A percentile compares a stretch with the other conserved stretches of the same genome.
Evolutionary conservation across 2,888 invertebrate species (phyloP).

Genomic region (Xestia rhomboidea): DNA sequence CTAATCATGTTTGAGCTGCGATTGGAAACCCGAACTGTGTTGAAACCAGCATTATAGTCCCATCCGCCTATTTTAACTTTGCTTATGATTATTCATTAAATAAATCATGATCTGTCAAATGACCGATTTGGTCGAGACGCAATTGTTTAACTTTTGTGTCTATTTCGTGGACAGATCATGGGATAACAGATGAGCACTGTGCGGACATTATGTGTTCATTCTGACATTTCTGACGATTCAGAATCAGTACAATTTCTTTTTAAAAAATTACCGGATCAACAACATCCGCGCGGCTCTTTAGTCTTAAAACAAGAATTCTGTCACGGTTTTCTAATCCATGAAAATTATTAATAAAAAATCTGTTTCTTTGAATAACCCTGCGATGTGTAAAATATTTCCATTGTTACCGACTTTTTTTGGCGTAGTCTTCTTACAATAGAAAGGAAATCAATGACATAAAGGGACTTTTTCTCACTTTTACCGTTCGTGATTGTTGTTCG

Average conservation of each 20-base stretch:
- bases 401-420: slow-evolving; percentile 18
- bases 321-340: slow-evolving; percentile 7
- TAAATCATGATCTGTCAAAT: no score
- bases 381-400: slow-evolving; percentile 16
- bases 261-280: neutral
- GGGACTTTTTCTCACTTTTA: slow-evolving; percentile 25
- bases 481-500: slow-evolving; percentile 2
- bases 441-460: slow-evolving; percentile 27
- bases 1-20: no score
- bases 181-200: no score
- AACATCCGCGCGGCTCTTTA: neutral
- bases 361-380: slow-evolving; percentile 11
- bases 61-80: neutral
- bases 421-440: neutral
- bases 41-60: no score
- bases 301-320: neutral
- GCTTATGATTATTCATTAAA: no score
- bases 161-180: no score
- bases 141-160: no score
- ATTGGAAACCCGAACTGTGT: no score
- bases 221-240: no score
- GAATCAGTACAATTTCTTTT: neutral
- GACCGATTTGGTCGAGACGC: no score
- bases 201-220: no score
- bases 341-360: slow-evolving; percentile 8